Percentiles rank a stretch among this genome's conserved stretches.
These are phyloP conservation scores for Artibeus jamaicensis DNA, from an alignment of 2,797 vertebrate genomes.

Conservation along the genomic window DNA sequence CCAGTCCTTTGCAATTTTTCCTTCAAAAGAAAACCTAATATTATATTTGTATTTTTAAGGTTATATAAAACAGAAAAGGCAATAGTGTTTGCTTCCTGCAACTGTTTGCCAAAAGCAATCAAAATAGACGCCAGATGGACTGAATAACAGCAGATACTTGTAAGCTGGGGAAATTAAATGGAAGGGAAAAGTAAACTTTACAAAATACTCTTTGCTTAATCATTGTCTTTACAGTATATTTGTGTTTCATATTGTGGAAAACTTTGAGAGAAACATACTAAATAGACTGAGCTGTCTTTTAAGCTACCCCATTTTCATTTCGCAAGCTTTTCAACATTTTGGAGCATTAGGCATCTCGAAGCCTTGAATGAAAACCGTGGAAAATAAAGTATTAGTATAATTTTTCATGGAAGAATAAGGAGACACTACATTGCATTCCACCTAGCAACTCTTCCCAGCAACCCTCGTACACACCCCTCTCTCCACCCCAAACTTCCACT, in stretches of 20 bases:
- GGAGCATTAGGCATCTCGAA: neutral
- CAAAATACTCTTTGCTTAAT: conserved; percentile 51
- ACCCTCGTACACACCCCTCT: no score
- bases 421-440: neutral
- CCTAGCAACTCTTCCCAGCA: neutral
- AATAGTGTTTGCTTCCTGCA: conserved; percentile 32
- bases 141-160: conserved; percentile 38
- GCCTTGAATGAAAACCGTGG: neutral
- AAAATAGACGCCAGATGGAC: conserved; percentile 67
- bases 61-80: conserved; percentile 64
- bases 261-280: conserved; percentile 27
- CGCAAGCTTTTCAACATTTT: conserved; percentile 1
- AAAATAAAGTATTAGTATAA: neutral
- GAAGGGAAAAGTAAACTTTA: conserved; percentile 46
- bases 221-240: conserved; percentile 2
- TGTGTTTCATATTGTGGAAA: neutral
- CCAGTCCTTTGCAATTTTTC: neutral
- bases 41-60: conserved; percentile 31
- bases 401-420: neutral
- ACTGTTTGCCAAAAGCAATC: conserved; percentile 66
- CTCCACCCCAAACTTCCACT: neutral
- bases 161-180: conserved; percentile 53
- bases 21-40: conserved; percentile 42
- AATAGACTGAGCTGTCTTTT: neutral
- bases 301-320: neutral